Base-by-base conservation (phyloP, 2,113 vertebrate genomes). In the Anguilla japonica region DNA sequence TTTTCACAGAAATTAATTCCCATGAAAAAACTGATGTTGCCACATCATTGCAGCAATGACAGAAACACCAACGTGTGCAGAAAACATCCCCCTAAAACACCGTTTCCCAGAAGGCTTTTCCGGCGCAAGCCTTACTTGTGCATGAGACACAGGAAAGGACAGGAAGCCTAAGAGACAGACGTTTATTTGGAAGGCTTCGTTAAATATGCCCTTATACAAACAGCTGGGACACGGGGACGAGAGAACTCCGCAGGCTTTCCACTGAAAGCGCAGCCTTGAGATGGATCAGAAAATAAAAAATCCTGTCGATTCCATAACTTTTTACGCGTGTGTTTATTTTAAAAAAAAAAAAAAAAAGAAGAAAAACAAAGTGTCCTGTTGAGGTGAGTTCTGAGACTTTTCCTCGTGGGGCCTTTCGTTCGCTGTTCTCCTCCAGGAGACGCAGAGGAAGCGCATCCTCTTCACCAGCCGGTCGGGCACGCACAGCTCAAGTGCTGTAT, bases 311-410 rank as follows among this genome's bases (percentile, higher is more conserved):
- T 39, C 39, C 29, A 80, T 41, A 83, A 71, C 9, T 87, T 90
- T 91, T 90, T 88, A 81, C 87, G 87, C 56, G 85, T 89, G 88
- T 87, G 87, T 95, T 95, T 93, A 93, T 94, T 94, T 94, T 89
- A 91, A 94, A 93, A 93, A 85, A 85, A 78, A 20, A 53, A 53
- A 53, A 53, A 14, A 53, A 14, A 53, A 13, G 11, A 53, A 8
- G 50, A 53, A 53, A 53, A 53, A 34, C 34, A 75, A 79, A 88
- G 88, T 90, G 89, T 92, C 91, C 86, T 88, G 90, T 91, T 86
- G 67, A 79, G n/a, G 71, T 79, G 43, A 79, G 41, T 85, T 79
- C 88, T 90, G 89, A 90, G 88, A 85, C 89, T 89, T 84, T 86
- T 90, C 88, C 79, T 88, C 83, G 91, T 88, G 86, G 39, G 57